Percentiles rank a stretch among this genome's conserved stretches.
phyloP scores from a whole-genome alignment of 2,888 invertebrate species.

The Dryocosmus kuriphilus region DNA sequence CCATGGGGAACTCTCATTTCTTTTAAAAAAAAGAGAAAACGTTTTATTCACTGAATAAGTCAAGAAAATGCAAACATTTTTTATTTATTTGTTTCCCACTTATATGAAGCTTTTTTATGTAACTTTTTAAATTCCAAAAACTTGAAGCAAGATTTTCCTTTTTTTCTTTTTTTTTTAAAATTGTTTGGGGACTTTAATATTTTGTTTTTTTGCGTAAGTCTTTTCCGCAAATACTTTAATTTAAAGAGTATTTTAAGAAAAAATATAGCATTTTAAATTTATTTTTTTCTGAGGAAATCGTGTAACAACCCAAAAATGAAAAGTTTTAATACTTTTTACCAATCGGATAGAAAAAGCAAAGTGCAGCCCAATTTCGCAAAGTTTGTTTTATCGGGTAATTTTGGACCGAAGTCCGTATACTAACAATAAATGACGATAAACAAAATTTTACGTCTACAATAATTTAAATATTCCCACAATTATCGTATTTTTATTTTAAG shows the following conservation, averaged over 20 bases:
- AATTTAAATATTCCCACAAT: neutral
- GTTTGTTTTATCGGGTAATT: neutral
- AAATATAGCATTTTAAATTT: neutral
- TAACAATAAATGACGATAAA: neutral
- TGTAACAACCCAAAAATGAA: neutral
- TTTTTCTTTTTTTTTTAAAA: too few relatives aligned
- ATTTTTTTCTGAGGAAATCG: neutral
- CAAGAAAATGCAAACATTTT: neutral
- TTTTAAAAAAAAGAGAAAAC: neutral
- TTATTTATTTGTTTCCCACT: neutral
- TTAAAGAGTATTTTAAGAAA: too few relatives aligned
- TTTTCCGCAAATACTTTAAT: too few relatives aligned
- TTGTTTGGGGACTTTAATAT: too few relatives aligned
- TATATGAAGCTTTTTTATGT: neutral
- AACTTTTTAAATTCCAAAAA: too few relatives aligned
- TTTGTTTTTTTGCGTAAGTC: too few relatives aligned
- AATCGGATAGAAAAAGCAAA: neutral
- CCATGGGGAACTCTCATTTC: neutral
- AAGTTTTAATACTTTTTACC: neutral
- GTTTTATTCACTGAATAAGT: neutral
- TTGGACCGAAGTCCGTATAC: conserved; percentile 19
- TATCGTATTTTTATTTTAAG: neutral
- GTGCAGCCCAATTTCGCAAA: neutral
- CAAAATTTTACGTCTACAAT: neutral
- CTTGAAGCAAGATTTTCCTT: too few relatives aligned